Conservation (phyloP, 2,113 vertebrate species). For the Microtus montanus region DNA sequence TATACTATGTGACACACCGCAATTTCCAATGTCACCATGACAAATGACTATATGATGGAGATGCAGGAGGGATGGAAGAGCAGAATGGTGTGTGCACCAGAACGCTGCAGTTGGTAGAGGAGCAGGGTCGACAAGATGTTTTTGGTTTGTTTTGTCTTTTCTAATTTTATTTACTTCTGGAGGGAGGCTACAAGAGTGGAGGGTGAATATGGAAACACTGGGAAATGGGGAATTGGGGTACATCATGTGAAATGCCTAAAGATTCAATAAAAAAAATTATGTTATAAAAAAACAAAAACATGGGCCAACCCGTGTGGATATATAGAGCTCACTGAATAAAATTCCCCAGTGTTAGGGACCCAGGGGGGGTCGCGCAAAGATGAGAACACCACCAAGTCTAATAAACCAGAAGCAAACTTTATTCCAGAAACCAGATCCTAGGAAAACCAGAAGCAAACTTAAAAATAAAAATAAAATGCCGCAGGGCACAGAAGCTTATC, state of each 20-base stretch:
- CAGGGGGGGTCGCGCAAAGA: too few species aligned
- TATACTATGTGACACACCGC: background rate
- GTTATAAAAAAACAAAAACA: too few species aligned
- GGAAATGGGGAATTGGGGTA: background rate
- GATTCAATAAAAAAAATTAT: background rate
- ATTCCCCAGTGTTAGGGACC: too few species aligned
- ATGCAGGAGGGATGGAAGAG: background rate
- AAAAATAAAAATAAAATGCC: too few species aligned
- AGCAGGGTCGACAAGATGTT: background rate
- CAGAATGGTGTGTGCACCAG: background rate
- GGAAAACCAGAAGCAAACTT: too few species aligned
- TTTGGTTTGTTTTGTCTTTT: background rate
- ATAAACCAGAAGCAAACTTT: too few species aligned
- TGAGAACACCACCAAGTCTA: too few species aligned
- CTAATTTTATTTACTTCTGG: background rate
- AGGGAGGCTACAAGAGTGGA: background rate
- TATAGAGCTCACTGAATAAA: background rate
- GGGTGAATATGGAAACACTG: background rate
- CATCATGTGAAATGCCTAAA: background rate
- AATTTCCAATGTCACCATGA: background rate
- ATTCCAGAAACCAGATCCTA: too few species aligned
- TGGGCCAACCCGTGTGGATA: background rate
- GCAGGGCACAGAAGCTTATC: too few species aligned
- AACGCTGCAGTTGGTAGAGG: background rate
- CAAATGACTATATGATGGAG: background rate